These are phyloP conservation scores for Leucophenga montana DNA, from an alignment of 2,888 invertebrate species.

Conservation along the genomic window DNA sequence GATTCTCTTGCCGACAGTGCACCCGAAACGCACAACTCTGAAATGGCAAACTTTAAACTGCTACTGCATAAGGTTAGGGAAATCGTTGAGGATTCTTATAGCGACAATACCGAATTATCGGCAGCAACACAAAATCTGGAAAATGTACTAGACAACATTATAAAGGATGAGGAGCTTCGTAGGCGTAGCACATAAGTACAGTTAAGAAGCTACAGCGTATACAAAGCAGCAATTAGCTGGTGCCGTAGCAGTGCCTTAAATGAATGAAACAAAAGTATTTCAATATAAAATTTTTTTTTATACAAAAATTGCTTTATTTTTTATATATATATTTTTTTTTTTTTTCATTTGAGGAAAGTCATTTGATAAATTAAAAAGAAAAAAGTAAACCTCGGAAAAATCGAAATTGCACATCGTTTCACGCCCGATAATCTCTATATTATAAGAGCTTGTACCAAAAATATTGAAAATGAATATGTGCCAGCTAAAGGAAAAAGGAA, in stretches of 20 bases:
- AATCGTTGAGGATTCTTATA: conserved; percentile 72
- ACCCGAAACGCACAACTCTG: conserved; percentile 62
- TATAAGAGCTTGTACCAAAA: too few species aligned
- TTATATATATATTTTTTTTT: too few species aligned
- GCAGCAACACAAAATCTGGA: conserved; percentile 72
- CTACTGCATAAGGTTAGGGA: conserved; percentile 71
- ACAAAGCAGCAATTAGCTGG: conserved; percentile 14
- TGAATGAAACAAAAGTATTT: neutral
- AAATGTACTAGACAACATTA: conserved; percentile 70
- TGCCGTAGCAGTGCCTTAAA: conserved; percentile 37
- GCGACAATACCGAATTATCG: conserved; percentile 71
- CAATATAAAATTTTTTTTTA: conserved; percentile 11
- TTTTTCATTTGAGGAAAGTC: too few species aligned
- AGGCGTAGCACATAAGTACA: conserved; percentile 49
- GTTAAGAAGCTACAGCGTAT: neutral
- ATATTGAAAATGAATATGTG: too few species aligned
- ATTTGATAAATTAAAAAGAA: too few species aligned
- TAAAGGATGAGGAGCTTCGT: conserved; percentile 68
- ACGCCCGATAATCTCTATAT: too few species aligned
- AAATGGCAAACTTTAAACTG: conserved; percentile 71
- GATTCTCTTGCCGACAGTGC: neutral
- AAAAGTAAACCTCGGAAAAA: too few species aligned
- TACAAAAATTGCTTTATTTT: neutral
- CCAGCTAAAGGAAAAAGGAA: too few species aligned
- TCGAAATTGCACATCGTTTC: too few species aligned